Conservation (phyloP, 2,113 vertebrate species). For the Corvus cornix region DNA sequence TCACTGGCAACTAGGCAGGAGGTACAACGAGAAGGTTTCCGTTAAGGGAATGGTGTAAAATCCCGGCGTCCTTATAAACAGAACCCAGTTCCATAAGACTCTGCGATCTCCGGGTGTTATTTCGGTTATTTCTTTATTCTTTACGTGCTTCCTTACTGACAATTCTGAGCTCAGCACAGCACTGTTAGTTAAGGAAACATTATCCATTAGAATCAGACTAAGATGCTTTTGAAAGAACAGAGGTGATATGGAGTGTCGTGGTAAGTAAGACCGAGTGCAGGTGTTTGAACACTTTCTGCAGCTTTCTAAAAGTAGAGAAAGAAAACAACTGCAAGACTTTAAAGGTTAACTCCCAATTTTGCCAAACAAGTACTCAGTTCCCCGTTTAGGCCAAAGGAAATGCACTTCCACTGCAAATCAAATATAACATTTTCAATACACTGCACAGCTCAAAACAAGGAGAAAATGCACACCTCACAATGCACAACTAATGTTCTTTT, state of each 20-base stretch:
- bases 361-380: neutral
- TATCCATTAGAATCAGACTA: neutral
- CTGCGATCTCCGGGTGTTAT: neutral
- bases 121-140: neutral
- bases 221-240: neutral
- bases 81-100: neutral
- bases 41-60: constrained; percentile 1
- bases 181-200: neutral
- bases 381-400: constrained; percentile 20
- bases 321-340: neutral
- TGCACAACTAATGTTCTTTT: neutral
- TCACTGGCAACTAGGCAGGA: neutral
- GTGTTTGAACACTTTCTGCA: neutral
- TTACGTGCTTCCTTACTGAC: neutral
- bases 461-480: neutral
- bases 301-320: neutral
- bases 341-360: constrained; percentile 1
- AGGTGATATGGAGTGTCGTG: neutral
- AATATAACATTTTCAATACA: neutral
- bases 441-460: neutral
- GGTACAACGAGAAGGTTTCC: neutral
- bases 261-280: neutral
- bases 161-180: neutral
- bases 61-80: neutral
- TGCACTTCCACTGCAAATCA: neutral